Evolutionary conservation across 2,113 vertebrate species (phyloP), one percentile per base, ranked within the genome.

Genomic region (Pteruthius melanotis): DNA sequence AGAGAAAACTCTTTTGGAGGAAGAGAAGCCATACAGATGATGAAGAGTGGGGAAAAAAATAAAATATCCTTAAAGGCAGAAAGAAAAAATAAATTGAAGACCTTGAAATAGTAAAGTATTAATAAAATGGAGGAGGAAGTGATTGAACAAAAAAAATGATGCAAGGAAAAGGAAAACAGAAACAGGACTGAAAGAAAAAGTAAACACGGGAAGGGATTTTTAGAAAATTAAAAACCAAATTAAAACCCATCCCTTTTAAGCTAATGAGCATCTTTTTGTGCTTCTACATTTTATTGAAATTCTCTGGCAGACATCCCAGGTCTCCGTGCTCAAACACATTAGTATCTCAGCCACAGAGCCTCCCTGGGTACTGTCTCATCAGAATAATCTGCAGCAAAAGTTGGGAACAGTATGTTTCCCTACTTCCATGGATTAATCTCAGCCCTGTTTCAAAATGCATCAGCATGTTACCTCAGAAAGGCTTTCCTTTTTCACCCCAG

Each of bases 241-340:
- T 87, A n/a, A 91, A 93, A 18, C 13, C 33, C 39, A 59, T 74
- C 59, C 78, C 82, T 95, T 90, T 96, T 94, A 95, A 79, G 61
- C 59, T 95, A 94, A 91, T 85, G 40, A 92, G 28, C 66, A 64
- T 52, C 54, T 94, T 94, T 69, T 59, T 80, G 44, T 88, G 18
- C 57, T 88, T 66, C 50, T 91, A 15, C 21, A 44, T 89, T 87
- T 94, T 77, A 78, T 11, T 78, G 77, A 96, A 94, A 60, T 30
- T 90, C 90, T 18, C 68, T 94, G 87, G 90, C 92, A 90, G 63
- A 20, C 42, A 52, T 95, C 82, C 79, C 75, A 66, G 71, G 78
- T 44, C 74, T 66, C 82, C 60, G 40, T 31, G 44, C 56, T 74
- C 64, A 69, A 88, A 47, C 21, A 65, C 81, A 88, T 66, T 35